Percentiles rank a stretch among this genome's conserved stretches.
Evolutionary conservation across 2,888 invertebrate species (phyloP).

Genomic region (Orchestes rusci): DNA sequence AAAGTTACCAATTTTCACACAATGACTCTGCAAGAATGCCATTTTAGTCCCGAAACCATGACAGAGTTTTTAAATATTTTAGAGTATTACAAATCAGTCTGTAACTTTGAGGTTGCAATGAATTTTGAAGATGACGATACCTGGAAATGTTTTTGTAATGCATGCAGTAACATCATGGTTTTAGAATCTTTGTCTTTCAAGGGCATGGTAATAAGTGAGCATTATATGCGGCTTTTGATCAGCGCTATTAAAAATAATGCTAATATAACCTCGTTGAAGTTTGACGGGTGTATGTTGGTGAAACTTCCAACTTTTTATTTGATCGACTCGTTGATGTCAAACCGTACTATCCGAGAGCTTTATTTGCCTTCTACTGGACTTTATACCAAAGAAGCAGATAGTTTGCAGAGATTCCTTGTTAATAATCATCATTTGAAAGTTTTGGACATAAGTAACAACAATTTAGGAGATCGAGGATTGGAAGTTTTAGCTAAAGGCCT

Average conservation of each 20-base stretch:
- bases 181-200: constrained; percentile 36
- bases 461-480: constrained; percentile 40
- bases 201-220: constrained; percentile 35
- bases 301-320: constrained; percentile 38
- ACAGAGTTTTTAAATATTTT: constrained; percentile 39
- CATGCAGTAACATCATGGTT: constrained; percentile 33
- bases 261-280: constrained; percentile 36
- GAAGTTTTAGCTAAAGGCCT: constrained; percentile 38
- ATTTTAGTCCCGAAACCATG: constrained; percentile 36
- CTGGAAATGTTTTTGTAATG: constrained; percentile 37
- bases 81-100: constrained; percentile 38
- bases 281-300: constrained; percentile 36
- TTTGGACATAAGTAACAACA: constrained; percentile 40
- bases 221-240: constrained; percentile 35
- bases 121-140: constrained; percentile 36
- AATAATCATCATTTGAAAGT: constrained; percentile 37
- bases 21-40: constrained; percentile 35
- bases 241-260: constrained; percentile 34
- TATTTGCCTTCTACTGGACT: constrained; percentile 39
- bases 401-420: constrained; percentile 34
- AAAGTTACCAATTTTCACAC: constrained; percentile 39
- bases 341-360: constrained; percentile 35
- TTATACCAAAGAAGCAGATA: constrained; percentile 40
- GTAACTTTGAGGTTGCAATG: constrained; percentile 36
- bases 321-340: constrained; percentile 37